phyloP scores from a whole-genome alignment of 1,140 invertebrate species.

The Hyposmocoma kahamanoa region DNA sequence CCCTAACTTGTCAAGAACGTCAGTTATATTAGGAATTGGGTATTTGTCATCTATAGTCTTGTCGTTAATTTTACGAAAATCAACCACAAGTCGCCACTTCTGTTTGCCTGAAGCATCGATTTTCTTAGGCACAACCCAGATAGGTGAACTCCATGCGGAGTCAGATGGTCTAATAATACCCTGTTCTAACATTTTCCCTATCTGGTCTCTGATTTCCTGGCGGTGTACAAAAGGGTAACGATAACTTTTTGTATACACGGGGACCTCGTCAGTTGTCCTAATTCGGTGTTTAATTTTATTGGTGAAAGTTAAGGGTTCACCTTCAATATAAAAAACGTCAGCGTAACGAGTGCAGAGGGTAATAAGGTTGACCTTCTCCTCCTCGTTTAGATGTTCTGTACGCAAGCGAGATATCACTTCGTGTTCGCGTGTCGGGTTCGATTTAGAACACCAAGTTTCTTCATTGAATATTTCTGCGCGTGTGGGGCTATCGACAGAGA shows the following conservation, averaged over 20 bases:
- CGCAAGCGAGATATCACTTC: background rate
- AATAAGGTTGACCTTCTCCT: slow-evolving; percentile 6
- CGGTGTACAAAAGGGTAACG: slow-evolving; percentile 10
- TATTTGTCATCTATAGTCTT: slow-evolving; percentile 46
- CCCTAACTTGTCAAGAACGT: no score
- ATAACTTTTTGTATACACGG: slow-evolving; percentile 12
- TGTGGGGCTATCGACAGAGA: background rate
- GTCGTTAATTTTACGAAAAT: slow-evolving; percentile 44
- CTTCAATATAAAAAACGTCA: slow-evolving; percentile 9
- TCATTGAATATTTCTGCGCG: background rate
- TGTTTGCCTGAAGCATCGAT: slow-evolving; percentile 6
- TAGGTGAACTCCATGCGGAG: no score
- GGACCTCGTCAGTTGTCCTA: slow-evolving; percentile 4
- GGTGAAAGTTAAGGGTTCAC: slow-evolving; percentile 6
- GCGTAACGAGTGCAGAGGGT: slow-evolving; percentile 1
- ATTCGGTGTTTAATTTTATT: slow-evolving; percentile 10
- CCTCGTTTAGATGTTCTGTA: slow-evolving; percentile 6
- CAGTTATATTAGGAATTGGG: no score
- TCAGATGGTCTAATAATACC: no score
- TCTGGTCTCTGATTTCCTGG: slow-evolving; percentile 9
- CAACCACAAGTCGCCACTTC: slow-evolving; percentile 40
- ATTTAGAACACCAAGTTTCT: background rate
- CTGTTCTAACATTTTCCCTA: slow-evolving; percentile 8
- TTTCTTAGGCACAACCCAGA: no score
- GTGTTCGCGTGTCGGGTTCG: background rate